These are phyloP conservation scores for Rotaria sp. DNA, from an alignment of 2,888 invertebrate species.

Conservation along the genomic window DNA sequence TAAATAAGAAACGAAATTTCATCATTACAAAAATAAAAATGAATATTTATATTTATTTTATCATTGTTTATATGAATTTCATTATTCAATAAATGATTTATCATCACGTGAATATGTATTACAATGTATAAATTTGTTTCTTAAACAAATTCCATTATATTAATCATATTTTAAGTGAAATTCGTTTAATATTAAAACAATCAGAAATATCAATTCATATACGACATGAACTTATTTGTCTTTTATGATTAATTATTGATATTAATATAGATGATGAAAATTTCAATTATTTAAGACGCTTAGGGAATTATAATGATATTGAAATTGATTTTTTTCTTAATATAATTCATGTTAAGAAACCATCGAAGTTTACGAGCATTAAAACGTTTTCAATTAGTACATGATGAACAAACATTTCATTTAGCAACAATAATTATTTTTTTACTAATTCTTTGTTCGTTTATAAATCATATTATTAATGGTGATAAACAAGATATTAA, in stretches of 20 bases:
- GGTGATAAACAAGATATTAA: not conserved
- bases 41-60: constrained; percentile 4
- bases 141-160: not conserved
- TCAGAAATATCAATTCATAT: not conserved
- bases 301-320: constrained; percentile 58
- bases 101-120: not conserved
- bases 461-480: not conserved
- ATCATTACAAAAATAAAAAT: not conserved
- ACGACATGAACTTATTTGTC: not conserved
- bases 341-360: constrained; percentile 72
- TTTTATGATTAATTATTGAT: not conserved
- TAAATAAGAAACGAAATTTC: constrained; percentile 55
- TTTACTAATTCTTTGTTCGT: not conserved
- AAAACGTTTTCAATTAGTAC: constrained; percentile 58
- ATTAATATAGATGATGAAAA: not conserved
- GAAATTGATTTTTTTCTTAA: constrained; percentile 93
- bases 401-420: not conserved
- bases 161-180: not conserved
- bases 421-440: not conserved
- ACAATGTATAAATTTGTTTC: not conserved
- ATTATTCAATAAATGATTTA: not conserved
- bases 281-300: not conserved
- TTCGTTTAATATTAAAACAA: not conserved
- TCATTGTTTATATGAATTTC: not conserved
- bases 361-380: constrained; percentile 78